Evolutionary conservation across 2,113 vertebrate genomes (phyloP), one percentile per base, ranked within the genome.

Genomic region (Phasianus colchicus): DNA sequence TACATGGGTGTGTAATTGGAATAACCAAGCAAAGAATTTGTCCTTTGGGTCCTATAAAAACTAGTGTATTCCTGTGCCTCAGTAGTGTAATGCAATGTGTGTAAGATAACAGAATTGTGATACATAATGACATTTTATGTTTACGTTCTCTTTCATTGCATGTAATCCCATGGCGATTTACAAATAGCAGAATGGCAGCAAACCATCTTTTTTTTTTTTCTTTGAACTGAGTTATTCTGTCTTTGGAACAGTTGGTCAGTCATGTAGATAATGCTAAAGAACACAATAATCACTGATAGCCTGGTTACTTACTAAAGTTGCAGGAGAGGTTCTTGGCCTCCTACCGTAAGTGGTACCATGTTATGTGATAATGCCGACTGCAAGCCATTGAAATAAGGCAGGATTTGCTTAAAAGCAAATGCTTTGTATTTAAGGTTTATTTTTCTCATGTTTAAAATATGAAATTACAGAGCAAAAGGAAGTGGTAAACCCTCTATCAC

Each of bases 391-490:
- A 97, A 97, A 97, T 76, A 83, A 96, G 78, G 69, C 45, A 88
- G 95, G 95, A 98, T 97, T 97, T 98, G 87, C 93, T 96, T 97
- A 96, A 97, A 97, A 98, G 93, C 85, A 93, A 97, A 91, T 90
- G 93, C 96, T 97, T 97, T 97, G 95, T 96, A 73, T 92, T 93
- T 92, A 71, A 83, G 81, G 83, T 92, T 97, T 96, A 96, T 97
- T 98, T 97, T 96, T 90, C 90, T 97, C 40, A 17, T 97, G 87
- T 97, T 94, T 96, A 82, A 98, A 98, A 98, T 97, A 97, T 96
- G 96, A 97, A 97, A 95, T 97, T 97, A 96, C 91, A 96, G 69
- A 77, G 71, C 94, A 96, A 97, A 97, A 97, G 97, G 97, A 98
- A 98, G 95, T 96, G 95, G 92, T 96, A 96, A 96, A 97, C 90